Conservation (phyloP, 2,113 vertebrate species). For the Garra rufa region DNA sequence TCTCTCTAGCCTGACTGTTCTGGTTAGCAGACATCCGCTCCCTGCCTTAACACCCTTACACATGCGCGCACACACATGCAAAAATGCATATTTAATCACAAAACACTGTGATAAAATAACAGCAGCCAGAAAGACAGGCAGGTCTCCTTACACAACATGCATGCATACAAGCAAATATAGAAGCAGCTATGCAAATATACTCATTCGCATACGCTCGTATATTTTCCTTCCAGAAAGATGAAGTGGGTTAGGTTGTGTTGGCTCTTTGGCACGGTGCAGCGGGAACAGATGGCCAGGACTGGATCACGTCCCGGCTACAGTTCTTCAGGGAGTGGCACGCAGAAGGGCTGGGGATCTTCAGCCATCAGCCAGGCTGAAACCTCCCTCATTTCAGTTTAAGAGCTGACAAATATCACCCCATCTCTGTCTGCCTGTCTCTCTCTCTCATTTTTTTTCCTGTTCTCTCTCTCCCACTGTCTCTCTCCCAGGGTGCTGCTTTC, state of each 20-base stretch:
- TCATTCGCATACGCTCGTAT: neutral
- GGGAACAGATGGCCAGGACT: slow-evolving; percentile 72
- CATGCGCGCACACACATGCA: neutral
- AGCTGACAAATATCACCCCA: slow-evolving; percentile 49
- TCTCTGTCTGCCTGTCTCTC: slow-evolving; percentile 29
- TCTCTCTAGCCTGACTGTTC: slow-evolving; percentile 37
- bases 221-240: neutral
- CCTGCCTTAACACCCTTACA: neutral
- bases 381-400: slow-evolving; percentile 43
- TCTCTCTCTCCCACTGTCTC: slow-evolving; percentile 24
- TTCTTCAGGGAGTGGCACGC: slow-evolving; percentile 50
- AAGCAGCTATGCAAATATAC: slow-evolving; percentile 30
- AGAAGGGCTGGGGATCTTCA: slow-evolving; percentile 50
- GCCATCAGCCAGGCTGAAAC: slow-evolving; percentile 40
- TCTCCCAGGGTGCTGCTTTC: slow-evolving; percentile 30
- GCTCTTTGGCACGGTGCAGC: slow-evolving; percentile 60
- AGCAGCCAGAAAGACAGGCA: slow-evolving; percentile 7
- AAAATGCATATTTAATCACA: neutral
- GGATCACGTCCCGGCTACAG: slow-evolving; percentile 60
- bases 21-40: slow-evolving; percentile 35
- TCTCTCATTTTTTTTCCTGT: neutral
- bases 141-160: slow-evolving; percentile 26
- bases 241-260: slow-evolving; percentile 48
- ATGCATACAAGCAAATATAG: slow-evolving; percentile 20
- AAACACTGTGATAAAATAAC: neutral